phyloP scores from a whole-genome alignment of 1,140 invertebrate genomes.

The Cyphomyrmex costatus region DNA sequence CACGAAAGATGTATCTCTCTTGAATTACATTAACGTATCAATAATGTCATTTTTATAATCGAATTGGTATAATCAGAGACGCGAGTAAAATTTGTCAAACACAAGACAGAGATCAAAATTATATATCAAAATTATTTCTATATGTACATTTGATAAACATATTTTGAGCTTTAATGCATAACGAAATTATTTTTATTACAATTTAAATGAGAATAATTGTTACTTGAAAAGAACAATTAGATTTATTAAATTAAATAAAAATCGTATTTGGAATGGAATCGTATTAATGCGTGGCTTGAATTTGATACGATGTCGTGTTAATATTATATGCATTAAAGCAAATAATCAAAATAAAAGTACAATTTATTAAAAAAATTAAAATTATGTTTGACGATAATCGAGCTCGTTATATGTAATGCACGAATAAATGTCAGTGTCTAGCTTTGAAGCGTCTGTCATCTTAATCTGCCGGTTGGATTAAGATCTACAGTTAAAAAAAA shows the following conservation, averaged over 20 bases:
- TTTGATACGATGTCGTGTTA: not conserved
- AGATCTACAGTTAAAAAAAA: conserved; percentile 9
- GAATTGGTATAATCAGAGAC: conserved; percentile 3
- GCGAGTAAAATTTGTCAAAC: not conserved
- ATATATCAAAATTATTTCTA: not conserved
- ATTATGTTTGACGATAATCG: not conserved
- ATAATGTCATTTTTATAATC: not conserved
- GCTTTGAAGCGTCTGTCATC: not conserved
- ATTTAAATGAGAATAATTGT: conserved; percentile 11
- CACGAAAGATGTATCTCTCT: not conserved
- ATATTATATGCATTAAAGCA: not conserved
- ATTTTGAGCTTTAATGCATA: not conserved
- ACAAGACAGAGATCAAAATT: not conserved
- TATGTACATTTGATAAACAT: not conserved
- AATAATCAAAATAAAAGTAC: conserved; percentile 8
- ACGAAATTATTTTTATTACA: conserved; percentile 1
- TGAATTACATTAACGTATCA: not conserved
- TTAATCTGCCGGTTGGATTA: conserved; percentile 51
- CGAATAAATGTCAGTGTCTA: not conserved
- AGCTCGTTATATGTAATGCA: not conserved
- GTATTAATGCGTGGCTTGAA: not conserved
- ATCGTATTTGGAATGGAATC: not conserved
- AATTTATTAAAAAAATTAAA: conserved; percentile 3
- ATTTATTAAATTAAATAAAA: not conserved
- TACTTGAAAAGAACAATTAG: not conserved